A percentile compares a stretch with the other conserved stretches of the same genome.
Evolutionary conservation across 2,888 invertebrate genomes (phyloP).

Genomic region (Acrobasis consociella): DNA sequence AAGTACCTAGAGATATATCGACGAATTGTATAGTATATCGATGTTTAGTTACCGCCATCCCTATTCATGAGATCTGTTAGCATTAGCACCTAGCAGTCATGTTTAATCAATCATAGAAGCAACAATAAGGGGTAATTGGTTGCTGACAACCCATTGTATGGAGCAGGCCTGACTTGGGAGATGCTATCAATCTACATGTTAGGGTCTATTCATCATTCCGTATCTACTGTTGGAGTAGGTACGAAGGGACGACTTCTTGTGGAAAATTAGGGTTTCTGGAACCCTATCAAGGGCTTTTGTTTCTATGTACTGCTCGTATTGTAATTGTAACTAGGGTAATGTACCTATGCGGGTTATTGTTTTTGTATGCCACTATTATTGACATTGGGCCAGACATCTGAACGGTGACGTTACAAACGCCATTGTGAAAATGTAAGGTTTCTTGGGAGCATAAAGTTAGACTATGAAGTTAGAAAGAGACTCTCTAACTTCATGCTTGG

Average conservation of each 20-base stretch:
- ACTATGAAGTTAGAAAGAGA: no score
- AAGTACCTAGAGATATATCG: background rate
- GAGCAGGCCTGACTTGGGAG: conserved; percentile 1
- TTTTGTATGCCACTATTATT: no score
- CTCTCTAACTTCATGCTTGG: no score
- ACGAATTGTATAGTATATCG: background rate
- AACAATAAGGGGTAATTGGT: conserved; percentile 17
- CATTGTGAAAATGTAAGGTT: no score
- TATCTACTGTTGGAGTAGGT: conserved; percentile 11
- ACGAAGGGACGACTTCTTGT: background rate
- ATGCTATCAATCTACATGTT: conserved; percentile 17
- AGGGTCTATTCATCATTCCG: conserved; percentile 8
- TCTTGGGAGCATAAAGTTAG: no score
- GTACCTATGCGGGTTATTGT: no score
- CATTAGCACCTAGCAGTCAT: conserved; percentile 15
- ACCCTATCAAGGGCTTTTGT: background rate
- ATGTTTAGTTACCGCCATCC: background rate
- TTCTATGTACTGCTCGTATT: no score
- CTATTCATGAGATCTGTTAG: conserved; percentile 10
- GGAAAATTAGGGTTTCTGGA: background rate
- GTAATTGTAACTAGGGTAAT: no score
- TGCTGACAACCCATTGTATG: conserved; percentile 17
- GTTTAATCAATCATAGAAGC: conserved; percentile 15
- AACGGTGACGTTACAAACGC: no score
- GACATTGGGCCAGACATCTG: no score